phyloP scores from a whole-genome alignment of 2,888 invertebrate genomes.

The Pterostichus madidus region DNA sequence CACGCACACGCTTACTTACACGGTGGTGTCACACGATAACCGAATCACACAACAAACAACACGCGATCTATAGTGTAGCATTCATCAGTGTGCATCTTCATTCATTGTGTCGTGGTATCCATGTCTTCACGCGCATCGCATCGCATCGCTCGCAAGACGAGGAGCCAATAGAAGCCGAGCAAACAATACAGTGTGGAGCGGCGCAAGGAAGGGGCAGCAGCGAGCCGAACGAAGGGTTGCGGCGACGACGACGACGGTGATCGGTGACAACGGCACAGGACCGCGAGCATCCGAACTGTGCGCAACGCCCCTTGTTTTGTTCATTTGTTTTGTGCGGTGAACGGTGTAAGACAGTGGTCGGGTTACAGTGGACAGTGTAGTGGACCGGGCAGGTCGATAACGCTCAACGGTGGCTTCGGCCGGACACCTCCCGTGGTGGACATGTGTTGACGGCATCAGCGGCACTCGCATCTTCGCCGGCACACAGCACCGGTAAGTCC shows the following conservation, averaged over 20 bases:
- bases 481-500: slow-evolving; percentile 62
- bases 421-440: slow-evolving; percentile 64
- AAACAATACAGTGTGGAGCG: slow-evolving; percentile 52
- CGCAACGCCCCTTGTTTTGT: slow-evolving; percentile 62
- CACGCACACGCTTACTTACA: slow-evolving; percentile 73
- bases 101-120: slow-evolving; percentile 35
- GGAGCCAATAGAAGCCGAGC: slow-evolving; percentile 51
- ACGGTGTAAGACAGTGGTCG: slow-evolving; percentile 33
- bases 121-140: slow-evolving; percentile 12
- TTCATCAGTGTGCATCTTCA: slow-evolving; percentile 10
- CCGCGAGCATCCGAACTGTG: slow-evolving; percentile 12
- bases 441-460: slow-evolving; percentile 66
- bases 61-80: slow-evolving; percentile 16
- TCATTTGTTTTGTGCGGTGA: slow-evolving; percentile 58
- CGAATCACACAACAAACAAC: slow-evolving; percentile 1
- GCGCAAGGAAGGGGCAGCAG: background rate
- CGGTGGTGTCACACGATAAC: background rate
- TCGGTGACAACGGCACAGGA: slow-evolving; percentile 17
- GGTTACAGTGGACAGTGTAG: slow-evolving; percentile 61
- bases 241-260: slow-evolving; percentile 14
- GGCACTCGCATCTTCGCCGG: slow-evolving; percentile 56
- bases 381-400: slow-evolving; percentile 61
- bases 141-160: background rate
- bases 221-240: slow-evolving; percentile 12
- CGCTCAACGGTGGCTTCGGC: slow-evolving; percentile 64